A percentile compares a stretch with the other conserved stretches of the same genome.
Evolutionary conservation across 2,888 invertebrate genomes (phyloP).

Genomic region (Troglohyphantes excavatus): DNA sequence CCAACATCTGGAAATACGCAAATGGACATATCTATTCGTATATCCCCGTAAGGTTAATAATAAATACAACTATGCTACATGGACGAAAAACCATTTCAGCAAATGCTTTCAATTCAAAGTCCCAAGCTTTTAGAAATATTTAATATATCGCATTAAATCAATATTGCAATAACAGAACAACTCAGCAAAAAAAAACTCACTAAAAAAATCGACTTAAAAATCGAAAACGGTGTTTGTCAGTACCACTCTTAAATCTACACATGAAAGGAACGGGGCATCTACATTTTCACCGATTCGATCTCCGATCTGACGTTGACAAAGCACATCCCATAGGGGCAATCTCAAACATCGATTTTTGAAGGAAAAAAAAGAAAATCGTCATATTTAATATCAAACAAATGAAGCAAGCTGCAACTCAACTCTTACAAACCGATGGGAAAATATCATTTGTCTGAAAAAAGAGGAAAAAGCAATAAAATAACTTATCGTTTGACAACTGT

Average conservation of each 20-base stretch:
- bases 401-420: background rate
- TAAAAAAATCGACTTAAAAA: background rate
- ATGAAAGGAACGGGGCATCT: conserved; percentile 1
- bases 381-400: conserved; percentile 4
- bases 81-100: too few relatives aligned
- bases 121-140: too few relatives aligned
- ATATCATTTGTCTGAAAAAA: conserved; percentile 13
- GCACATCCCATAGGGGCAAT: conserved; percentile 2
- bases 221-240: background rate
- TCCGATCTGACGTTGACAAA: conserved; percentile 14
- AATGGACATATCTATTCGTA: too few relatives aligned
- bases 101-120: too few relatives aligned
- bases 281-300: conserved; percentile 19
- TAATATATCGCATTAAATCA: too few relatives aligned
- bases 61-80: too few relatives aligned
- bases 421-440: conserved; percentile 12
- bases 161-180: too few relatives aligned
- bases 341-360: background rate
- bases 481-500: background rate
- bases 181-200: too few relatives aligned
- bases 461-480: background rate
- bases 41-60: too few relatives aligned
- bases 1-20: too few relatives aligned
- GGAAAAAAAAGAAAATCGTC: too few relatives aligned
- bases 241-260: background rate